Conservation (phyloP, 2,113 vertebrate genomes). For the Beaufortia kweichowensis region DNA sequence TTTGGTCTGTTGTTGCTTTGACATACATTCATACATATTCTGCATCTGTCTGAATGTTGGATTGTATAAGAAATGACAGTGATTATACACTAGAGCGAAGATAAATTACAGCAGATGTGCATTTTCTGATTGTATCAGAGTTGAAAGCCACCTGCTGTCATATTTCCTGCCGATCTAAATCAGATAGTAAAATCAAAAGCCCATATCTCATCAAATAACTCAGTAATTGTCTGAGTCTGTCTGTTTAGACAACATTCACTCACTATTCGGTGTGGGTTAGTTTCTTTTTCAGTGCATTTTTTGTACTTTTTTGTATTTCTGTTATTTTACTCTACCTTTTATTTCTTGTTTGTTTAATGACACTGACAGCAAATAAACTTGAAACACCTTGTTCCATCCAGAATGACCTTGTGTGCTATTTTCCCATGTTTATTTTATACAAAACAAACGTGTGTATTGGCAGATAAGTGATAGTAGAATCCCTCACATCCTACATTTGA, state of each 20-base stretch:
- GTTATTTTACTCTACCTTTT: slow-evolving; percentile 11
- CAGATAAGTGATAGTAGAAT: no score
- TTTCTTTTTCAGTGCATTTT: slow-evolving; percentile 4
- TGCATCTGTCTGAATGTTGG: slow-evolving; percentile 53
- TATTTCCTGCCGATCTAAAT: neutral
- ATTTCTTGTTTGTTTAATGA: slow-evolving; percentile 23
- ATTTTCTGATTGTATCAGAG: neutral
- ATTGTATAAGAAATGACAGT: slow-evolving; percentile 33
- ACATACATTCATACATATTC: slow-evolving; percentile 47
- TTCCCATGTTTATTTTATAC: neutral
- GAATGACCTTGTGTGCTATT: neutral
- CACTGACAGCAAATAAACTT: slow-evolving; percentile 37
- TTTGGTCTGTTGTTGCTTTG: slow-evolving; percentile 36
- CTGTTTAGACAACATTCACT: neutral
- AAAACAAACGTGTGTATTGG: no score
- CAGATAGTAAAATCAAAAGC: slow-evolving; percentile 3
- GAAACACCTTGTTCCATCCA: slow-evolving; percentile 31
- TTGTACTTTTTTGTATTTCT: neutral
- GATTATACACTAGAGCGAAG: slow-evolving; percentile 43
- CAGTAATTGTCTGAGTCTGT: no score
- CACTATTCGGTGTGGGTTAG: neutral
- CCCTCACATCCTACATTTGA: no score
- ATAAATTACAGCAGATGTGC: neutral
- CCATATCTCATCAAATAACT: neutral
- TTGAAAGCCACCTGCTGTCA: neutral